phyloP scores from a whole-genome alignment of 2,888 invertebrate genomes.

The Galerucella pusilla region DNA sequence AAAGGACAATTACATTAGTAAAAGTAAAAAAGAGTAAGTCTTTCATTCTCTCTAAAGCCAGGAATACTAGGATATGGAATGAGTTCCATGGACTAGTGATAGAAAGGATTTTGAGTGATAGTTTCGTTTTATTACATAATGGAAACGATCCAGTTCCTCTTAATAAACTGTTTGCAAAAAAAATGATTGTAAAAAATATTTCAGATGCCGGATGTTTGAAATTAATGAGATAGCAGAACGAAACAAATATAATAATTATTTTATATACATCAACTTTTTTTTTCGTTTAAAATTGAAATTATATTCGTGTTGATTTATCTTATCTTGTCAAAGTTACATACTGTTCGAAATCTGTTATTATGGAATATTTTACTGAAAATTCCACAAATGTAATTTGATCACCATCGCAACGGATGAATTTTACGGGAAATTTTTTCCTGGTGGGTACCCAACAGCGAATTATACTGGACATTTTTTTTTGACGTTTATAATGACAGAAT shows the following conservation, averaged over 20 bases:
- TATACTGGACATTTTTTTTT: too few relatives aligned
- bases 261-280: background rate
- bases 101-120: background rate
- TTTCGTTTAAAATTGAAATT: background rate
- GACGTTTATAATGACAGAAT: too few relatives aligned
- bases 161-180: background rate
- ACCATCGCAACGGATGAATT: too few relatives aligned
- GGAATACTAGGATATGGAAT: too few relatives aligned
- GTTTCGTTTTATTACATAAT: background rate
- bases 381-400: too few relatives aligned
- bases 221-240: background rate
- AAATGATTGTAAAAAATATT: background rate
- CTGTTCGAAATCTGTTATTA: background rate
- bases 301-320: background rate
- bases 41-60: too few relatives aligned
- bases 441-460: too few relatives aligned
- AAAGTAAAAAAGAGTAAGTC: too few relatives aligned
- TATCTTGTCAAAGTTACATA: background rate
- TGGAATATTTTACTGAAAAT: background rate
- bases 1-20: too few relatives aligned
- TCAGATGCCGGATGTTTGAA: slow-evolving; percentile 1
- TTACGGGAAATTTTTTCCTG: too few relatives aligned
- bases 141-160: background rate
- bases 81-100: background rate
- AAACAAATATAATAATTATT: background rate